A percentile compares a stretch with the other conserved stretches of the same genome.
Evolutionary conservation across 2,888 invertebrate genomes (phyloP).

Genomic region (Drosophila glabriapex): DNA sequence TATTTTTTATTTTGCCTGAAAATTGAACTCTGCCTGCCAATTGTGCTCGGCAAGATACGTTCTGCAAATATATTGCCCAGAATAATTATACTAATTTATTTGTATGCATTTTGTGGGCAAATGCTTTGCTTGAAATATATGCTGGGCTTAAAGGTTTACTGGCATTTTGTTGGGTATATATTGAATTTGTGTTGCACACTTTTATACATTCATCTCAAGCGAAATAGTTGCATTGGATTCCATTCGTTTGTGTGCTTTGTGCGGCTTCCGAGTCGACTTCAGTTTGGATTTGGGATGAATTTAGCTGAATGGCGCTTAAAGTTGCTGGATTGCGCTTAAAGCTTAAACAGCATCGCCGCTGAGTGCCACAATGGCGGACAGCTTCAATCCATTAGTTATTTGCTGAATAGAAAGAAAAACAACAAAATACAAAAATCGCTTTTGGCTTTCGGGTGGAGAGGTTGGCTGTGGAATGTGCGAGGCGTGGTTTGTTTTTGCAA

Average conservation of each 20-base stretch:
- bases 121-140: neutral
- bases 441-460: neutral
- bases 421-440: neutral
- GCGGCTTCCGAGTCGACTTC: conserved; percentile 3
- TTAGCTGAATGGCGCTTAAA: neutral
- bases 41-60: neutral
- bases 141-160: conserved; percentile 2
- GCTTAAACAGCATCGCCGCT: conserved; percentile 8
- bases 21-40: neutral
- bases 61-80: neutral
- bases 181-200: conserved; percentile 13
- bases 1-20: neutral
- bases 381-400: conserved; percentile 63
- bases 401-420: conserved; percentile 14
- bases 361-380: conserved; percentile 1
- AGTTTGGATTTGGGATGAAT: neutral
- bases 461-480: neutral
- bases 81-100: neutral
- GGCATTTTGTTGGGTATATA: neutral
- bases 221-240: conserved; percentile 18
- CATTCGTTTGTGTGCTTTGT: conserved; percentile 5
- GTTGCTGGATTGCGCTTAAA: conserved; percentile 5
- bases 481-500: neutral
- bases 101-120: neutral
- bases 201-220: conserved; percentile 14